These are phyloP conservation scores for Tetranychus piercei DNA, from an alignment of 2,888 invertebrate genomes.

Conservation along the genomic window DNA sequence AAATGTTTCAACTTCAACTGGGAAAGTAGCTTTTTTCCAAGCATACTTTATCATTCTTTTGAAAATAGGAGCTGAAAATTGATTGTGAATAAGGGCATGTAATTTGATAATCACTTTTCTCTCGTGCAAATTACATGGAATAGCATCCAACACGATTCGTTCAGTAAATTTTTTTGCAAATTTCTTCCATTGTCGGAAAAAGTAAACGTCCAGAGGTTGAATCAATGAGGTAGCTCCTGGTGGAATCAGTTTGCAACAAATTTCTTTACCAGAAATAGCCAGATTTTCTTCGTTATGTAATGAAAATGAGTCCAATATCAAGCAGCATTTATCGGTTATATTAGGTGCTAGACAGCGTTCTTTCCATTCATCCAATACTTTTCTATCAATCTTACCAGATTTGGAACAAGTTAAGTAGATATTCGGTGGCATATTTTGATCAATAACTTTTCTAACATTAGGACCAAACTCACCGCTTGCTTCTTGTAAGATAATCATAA, in stretches of 20 bases:
- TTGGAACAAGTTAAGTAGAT: neutral
- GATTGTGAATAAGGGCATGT: neutral
- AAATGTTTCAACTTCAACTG: neutral
- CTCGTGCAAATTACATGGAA: neutral
- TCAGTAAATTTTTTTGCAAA: neutral
- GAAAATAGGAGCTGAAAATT: slow-evolving; percentile 3
- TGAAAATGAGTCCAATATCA: neutral
- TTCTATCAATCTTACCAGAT: neutral
- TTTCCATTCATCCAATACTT: neutral
- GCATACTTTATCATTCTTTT: neutral
- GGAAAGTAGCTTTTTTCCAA: neutral
- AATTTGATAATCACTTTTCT: neutral
- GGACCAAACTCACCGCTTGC: neutral
- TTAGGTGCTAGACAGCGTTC: neutral
- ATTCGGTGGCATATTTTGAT: slow-evolving; percentile 2
- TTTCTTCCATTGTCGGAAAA: slow-evolving; percentile 7
- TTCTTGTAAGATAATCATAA: neutral
- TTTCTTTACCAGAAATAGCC: neutral
- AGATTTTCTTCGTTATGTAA: neutral
- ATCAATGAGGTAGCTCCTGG: neutral
- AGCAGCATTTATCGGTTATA: neutral
- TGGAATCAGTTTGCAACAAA: neutral
- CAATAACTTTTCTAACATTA: neutral
- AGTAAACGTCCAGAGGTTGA: slow-evolving; percentile 4
- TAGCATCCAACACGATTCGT: neutral